Base-by-base conservation (phyloP, 2,888 invertebrate genomes). In the Agrenia bidenticulata region DNA sequence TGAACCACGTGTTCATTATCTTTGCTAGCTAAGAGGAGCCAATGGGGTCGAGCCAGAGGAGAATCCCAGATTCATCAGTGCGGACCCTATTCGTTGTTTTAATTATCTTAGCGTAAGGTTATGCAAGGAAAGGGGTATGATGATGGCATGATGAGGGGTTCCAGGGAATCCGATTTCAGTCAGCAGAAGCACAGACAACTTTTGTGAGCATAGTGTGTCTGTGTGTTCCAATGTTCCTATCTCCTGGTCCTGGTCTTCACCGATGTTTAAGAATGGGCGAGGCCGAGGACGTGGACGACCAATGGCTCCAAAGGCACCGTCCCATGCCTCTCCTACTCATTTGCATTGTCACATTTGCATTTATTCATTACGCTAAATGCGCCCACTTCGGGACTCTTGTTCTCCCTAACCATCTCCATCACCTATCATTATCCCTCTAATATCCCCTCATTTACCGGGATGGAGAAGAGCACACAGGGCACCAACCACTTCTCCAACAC, bases 1-100 rank as follows among this genome's bases (percentile, higher is more conserved):
- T 73, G 73, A 75, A 73, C 73, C 67, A 70, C 73, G 71, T 72
- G 75, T 69, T 75, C 73, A 75, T 75, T 75, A 75, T 73, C 72
- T 72, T 64, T 60, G 54, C 56, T 66, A 60, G 61, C 70, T 69
- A 67, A 69, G 63, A 37, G 62, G 64, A 72, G 61, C 72, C 74
- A 72, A 74, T 72, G 63, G 66, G 70, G 59, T 63, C 66, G 62
- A 60, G 55, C 66, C 62, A 60, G 61, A 68, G 65, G 57, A 61
- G 61, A 64, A 61, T 64, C 59, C 64, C 58, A 68, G 64, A 66
- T 66, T 74, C 74, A 74, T 70, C 71, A 71, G 69, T 62, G 63
- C 61, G 64, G 64, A 61, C 64, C 68, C 57, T 61, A 63, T 67
- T 68, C 70, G 61, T 74, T 70, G 70, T 73, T 74, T 74, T 74